Conservation (phyloP, 1,140 invertebrate species). For the Macrocentrus cingulum region DNA sequence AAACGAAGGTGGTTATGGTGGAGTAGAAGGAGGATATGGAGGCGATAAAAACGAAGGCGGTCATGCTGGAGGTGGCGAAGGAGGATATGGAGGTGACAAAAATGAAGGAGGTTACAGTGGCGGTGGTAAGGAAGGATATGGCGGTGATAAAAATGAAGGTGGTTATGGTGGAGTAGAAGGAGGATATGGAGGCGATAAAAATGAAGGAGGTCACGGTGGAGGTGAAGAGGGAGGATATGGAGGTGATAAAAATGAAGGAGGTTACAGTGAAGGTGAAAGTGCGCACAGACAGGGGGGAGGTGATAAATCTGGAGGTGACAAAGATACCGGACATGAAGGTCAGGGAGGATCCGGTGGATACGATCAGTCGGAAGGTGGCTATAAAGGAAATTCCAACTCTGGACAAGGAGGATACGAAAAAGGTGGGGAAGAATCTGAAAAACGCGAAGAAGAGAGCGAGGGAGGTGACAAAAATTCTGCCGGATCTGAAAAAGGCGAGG, state of each 20-base stretch:
- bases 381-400: no score
- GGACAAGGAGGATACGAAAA: not conserved
- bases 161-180: slow-evolving; percentile 9
- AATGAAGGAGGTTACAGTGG: slow-evolving; percentile 18
- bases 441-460: not conserved
- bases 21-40: slow-evolving; percentile 17
- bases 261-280: slow-evolving; percentile 1
- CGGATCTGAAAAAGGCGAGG: not conserved
- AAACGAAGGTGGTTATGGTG: slow-evolving; percentile 7
- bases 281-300: not conserved
- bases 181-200: not conserved
- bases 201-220: slow-evolving; percentile 19
- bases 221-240: slow-evolving; percentile 8
- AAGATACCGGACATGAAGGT: slow-evolving; percentile 19
- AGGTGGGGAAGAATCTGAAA: not conserved
- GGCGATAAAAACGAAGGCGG: slow-evolving; percentile 8
- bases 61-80: slow-evolving; percentile 10
- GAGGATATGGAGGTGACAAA: not conserved
- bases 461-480: not conserved
- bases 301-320: slow-evolving; percentile 1
- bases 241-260: slow-evolving; percentile 20
- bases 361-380: not conserved
- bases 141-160: slow-evolving; percentile 19
- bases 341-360: not conserved
- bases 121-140: slow-evolving; percentile 8